Conservation (phyloP, 2,888 invertebrate genomes). For the Polydesmus complanatus region DNA sequence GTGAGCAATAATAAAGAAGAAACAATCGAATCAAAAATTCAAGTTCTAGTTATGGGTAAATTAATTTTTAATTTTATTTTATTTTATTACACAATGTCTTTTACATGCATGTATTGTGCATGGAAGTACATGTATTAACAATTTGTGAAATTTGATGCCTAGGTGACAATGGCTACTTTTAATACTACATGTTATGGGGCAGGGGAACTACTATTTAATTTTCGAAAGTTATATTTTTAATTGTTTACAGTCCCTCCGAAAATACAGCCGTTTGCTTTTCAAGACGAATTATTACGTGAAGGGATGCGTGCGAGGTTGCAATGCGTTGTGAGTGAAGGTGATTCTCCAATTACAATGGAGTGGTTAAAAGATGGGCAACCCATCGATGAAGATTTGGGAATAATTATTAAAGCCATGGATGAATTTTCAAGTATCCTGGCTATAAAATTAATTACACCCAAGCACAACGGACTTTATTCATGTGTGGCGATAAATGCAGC, state of each 20-base stretch:
- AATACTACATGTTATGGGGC: too few species aligned
- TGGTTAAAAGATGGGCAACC: conserved; percentile 60
- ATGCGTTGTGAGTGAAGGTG: conserved; percentile 60
- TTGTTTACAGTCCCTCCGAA: conserved; percentile 69
- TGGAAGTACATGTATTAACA: too few species aligned
- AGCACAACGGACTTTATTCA: conserved; percentile 55
- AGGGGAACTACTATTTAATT: too few species aligned
- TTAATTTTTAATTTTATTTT: neutral
- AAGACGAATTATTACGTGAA: conserved; percentile 52
- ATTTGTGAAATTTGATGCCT: too few species aligned
- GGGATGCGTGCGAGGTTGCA: conserved; percentile 57
- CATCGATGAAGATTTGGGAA: conserved; percentile 29
- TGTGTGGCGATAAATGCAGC: conserved; percentile 54
- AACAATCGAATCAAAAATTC: neutral
- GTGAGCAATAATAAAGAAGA: conserved; percentile 12
- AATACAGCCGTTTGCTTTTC: conserved; percentile 72
- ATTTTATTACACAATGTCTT: neutral
- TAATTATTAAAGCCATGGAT: conserved; percentile 25
- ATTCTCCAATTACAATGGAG: conserved; percentile 62
- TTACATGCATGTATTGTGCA: neutral
- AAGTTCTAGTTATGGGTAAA: conserved; percentile 12
- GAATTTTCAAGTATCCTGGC: conserved; percentile 30
- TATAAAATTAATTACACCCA: conserved; percentile 47
- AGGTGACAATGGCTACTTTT: too few species aligned
- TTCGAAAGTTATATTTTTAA: too few species aligned